A percentile compares a stretch with the other conserved stretches of the same genome.
These are phyloP conservation scores for Manis pentadactyla DNA, from an alignment of 2,797 vertebrate genomes.

Conservation along the genomic window DNA sequence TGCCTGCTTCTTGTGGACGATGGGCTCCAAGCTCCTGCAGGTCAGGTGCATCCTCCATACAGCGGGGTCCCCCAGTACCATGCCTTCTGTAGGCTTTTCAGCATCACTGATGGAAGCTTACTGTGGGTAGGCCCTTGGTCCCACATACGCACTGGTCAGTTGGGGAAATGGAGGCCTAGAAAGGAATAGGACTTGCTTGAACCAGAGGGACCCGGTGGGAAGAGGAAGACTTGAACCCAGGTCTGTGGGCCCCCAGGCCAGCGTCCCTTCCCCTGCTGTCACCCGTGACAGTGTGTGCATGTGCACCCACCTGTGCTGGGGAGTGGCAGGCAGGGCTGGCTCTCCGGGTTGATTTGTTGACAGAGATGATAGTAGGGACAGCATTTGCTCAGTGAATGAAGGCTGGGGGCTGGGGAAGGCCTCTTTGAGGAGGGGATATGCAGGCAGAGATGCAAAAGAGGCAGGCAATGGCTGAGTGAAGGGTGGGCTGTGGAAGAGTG, in stretches of 20 bases:
- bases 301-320: neutral
- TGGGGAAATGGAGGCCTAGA: neutral
- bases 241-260: rapidly evolving
- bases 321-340: neutral
- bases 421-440: neutral
- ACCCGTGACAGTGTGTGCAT: too few species aligned
- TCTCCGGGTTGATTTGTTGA: neutral
- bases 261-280: rapidly evolving
- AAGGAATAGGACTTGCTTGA: neutral
- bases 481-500: rapidly evolving
- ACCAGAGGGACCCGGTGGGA: neutral
- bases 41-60: neutral
- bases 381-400: too few species aligned
- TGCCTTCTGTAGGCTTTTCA: neutral
- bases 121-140: neutral
- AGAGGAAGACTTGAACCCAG: neutral
- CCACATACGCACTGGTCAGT: neutral
- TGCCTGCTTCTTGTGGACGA: rapidly evolving
- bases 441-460: neutral
- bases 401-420: neutral
- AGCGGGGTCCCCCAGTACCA: neutral
- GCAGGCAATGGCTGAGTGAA: neutral
- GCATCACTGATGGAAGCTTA: rapidly evolving
- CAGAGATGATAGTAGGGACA: neutral
- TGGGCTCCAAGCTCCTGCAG: neutral